Evolutionary conservation across 2,888 invertebrate species (phyloP).

Genomic region (Drosophila niveifrons): DNA sequence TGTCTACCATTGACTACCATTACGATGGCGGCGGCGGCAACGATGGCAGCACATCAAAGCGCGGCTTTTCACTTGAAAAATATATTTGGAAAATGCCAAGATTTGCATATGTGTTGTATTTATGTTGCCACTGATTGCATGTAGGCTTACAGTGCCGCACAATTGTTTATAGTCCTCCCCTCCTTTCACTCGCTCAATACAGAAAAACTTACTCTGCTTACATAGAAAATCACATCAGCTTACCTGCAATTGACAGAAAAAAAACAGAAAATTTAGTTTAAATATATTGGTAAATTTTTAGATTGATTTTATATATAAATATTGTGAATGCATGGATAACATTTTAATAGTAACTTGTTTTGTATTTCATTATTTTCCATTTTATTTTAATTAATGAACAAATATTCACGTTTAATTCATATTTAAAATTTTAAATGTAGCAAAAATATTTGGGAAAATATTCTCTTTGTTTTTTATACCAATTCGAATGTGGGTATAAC

Average conservation of each 20-base stretch:
- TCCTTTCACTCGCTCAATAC: no score
- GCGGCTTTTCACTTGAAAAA: slow-evolving; percentile 51
- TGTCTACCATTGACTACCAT: slow-evolving; percentile 8
- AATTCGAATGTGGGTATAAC: no score
- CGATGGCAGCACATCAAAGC: slow-evolving; percentile 66
- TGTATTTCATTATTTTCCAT: no score
- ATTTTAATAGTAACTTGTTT: no score
- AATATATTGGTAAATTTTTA: no score
- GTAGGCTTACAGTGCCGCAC: slow-evolving; percentile 1
- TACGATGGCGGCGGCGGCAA: slow-evolving; percentile 6
- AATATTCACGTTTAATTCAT: no score
- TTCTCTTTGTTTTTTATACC: no score
- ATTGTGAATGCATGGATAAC: no score
- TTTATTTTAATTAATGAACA: no score
- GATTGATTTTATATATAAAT: neutral
- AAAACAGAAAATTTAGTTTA: no score
- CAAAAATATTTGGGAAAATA: no score
- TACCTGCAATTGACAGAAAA: slow-evolving; percentile 33
- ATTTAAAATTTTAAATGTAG: no score
- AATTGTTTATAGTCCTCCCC: neutral
- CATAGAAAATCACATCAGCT: neutral
- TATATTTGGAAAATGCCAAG: slow-evolving; percentile 50
- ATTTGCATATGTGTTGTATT: slow-evolving; percentile 33
- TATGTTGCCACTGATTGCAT: slow-evolving; percentile 12
- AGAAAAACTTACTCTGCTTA: neutral